Percentiles rank a stretch among this genome's conserved stretches.
These are phyloP conservation scores for Archocentrus centrarchus DNA, from an alignment of 2,113 vertebrate genomes.

Conservation along the genomic window DNA sequence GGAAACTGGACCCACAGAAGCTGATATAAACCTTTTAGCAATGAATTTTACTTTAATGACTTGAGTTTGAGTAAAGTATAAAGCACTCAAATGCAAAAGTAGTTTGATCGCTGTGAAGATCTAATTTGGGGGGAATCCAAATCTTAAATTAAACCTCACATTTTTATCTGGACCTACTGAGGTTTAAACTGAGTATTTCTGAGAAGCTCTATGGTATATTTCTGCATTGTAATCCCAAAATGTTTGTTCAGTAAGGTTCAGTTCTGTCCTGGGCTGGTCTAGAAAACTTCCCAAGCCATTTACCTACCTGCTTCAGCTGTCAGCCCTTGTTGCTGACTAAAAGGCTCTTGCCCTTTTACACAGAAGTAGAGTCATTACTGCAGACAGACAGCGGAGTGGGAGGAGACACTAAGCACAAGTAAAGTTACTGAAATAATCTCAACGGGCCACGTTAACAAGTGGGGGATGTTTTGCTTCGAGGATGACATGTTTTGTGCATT, in stretches of 20 bases:
- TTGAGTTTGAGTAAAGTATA: background rate
- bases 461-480: background rate
- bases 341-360: slow-evolving; percentile 2
- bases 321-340: background rate
- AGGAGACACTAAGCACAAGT: background rate
- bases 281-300: background rate
- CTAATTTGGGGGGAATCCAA: background rate
- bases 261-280: no score
- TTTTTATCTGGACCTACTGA: background rate
- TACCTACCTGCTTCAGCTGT: background rate
- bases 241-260: background rate
- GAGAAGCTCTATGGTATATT: background rate
- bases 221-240: background rate
- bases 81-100: background rate
- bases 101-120: background rate
- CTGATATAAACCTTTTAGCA: background rate
- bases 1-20: background rate
- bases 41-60: background rate
- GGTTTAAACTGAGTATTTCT: background rate
- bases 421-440: background rate
- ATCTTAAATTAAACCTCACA: background rate
- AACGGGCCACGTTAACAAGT: background rate
- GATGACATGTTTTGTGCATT: background rate
- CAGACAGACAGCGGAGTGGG: background rate
- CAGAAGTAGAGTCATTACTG: background rate